phyloP scores from a whole-genome alignment of 2,888 invertebrate species.

The Sturmia bella region DNA sequence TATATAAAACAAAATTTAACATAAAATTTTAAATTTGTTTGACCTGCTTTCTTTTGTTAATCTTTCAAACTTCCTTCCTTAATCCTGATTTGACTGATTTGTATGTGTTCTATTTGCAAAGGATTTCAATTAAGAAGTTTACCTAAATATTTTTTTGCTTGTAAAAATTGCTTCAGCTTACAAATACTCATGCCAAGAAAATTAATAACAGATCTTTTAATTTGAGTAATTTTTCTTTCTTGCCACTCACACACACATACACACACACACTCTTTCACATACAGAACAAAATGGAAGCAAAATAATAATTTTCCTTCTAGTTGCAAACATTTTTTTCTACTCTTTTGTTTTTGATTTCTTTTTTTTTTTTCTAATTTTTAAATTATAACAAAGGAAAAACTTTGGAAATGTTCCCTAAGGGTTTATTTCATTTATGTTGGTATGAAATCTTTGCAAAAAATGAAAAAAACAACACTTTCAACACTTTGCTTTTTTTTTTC shows the following conservation, averaged over 20 bases:
- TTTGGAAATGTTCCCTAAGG: constrained; percentile 53
- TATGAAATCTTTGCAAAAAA: constrained; percentile 6
- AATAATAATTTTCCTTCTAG: constrained; percentile 17
- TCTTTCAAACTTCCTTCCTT: background rate
- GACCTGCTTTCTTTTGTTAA: too few relatives aligned
- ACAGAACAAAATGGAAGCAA: background rate
- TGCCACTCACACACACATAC: background rate
- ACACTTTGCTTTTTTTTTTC: constrained; percentile 41
- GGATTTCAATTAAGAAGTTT: constrained; percentile 18
- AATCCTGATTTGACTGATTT: background rate
- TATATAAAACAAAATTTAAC: too few relatives aligned
- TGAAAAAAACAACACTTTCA: constrained; percentile 42
- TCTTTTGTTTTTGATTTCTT: constrained; percentile 11
- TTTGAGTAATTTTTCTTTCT: constrained; percentile 24
- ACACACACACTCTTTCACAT: too few relatives aligned
- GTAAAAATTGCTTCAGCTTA: background rate
- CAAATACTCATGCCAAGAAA: constrained; percentile 19
- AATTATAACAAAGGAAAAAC: constrained; percentile 55
- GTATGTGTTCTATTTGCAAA: background rate
- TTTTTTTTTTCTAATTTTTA: constrained; percentile 47
- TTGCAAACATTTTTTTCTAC: constrained; percentile 15
- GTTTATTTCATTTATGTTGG: constrained; percentile 36
- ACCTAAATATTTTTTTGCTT: constrained; percentile 1
- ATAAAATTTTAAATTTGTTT: too few relatives aligned
- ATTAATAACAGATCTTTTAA: constrained; percentile 33